phyloP scores from a whole-genome alignment of 2,113 vertebrate species.

The Beaufortia kweichowensis region DNA sequence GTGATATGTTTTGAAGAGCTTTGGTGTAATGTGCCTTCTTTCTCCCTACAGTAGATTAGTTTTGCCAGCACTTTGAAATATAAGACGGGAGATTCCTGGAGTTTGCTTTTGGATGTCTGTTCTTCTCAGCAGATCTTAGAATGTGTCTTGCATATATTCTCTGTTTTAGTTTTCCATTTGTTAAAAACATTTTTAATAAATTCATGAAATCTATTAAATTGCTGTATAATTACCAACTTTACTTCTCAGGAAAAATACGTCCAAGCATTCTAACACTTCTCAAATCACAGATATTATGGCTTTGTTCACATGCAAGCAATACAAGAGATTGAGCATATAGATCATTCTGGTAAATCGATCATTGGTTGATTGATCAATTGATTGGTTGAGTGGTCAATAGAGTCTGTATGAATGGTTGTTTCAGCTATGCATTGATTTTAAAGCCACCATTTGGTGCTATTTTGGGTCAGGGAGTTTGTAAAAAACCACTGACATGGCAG shows the following conservation, averaged over 20 bases:
- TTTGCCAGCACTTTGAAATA: neutral
- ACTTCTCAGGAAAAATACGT: neutral
- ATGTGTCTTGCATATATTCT: no score
- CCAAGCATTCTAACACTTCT: no score
- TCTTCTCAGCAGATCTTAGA: no score
- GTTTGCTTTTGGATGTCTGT: no score
- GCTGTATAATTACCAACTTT: no score
- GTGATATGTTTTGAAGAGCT: no score
- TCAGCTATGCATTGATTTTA: neutral
- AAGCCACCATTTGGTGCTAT: neutral
- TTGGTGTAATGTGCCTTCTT: no score
- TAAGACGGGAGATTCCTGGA: neutral
- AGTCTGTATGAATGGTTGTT: neutral
- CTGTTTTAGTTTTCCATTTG: neutral
- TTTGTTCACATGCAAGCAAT: neutral
- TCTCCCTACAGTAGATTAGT: neutral
- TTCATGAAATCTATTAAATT: neutral
- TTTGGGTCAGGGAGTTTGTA: neutral
- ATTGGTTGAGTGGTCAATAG: slow-evolving; percentile 1
- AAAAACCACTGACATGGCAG: no score
- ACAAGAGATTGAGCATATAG: no score
- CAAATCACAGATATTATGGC: no score
- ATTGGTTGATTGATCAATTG: neutral
- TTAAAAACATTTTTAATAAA: no score
- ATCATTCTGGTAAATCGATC: neutral